phyloP scores from a whole-genome alignment of 2,888 invertebrate species.

The Anarsia innoxiella region DNA sequence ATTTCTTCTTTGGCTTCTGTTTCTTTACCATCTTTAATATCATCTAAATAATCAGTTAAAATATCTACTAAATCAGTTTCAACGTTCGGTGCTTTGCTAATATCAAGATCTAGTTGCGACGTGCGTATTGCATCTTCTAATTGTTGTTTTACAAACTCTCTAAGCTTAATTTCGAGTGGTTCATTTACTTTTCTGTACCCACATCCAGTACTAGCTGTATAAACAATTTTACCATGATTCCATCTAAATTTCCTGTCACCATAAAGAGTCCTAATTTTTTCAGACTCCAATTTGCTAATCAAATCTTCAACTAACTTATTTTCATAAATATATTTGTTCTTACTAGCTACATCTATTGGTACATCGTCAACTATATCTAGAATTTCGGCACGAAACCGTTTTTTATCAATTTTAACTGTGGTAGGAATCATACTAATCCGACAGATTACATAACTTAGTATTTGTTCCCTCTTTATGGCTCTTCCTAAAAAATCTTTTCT shows the following conservation, averaged over 20 bases:
- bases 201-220: background rate
- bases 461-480: conserved; percentile 21
- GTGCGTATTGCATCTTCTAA: conserved; percentile 26
- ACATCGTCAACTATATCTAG: conserved; percentile 30
- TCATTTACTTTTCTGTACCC: conserved; percentile 7
- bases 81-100: conserved; percentile 23
- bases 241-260: background rate
- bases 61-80: conserved; percentile 35
- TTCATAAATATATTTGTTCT: conserved; percentile 26
- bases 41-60: conserved; percentile 29
- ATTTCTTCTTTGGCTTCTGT: conserved; percentile 30
- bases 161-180: conserved; percentile 19
- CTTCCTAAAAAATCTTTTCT: conserved; percentile 20
- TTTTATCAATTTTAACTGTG: conserved; percentile 19
- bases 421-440: conserved; percentile 25
- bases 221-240: background rate
- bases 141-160: conserved; percentile 27
- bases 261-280: background rate
- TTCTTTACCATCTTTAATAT: conserved; percentile 23
- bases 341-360: conserved; percentile 25
- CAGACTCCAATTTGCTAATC: conserved; percentile 21
- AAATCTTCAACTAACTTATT: conserved; percentile 31
- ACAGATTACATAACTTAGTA: conserved; percentile 22
- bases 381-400: conserved; percentile 25
- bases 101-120: conserved; percentile 21